Base-by-base conservation (phyloP, 2,888 invertebrate genomes). In the Poecilus cupreus region DNA sequence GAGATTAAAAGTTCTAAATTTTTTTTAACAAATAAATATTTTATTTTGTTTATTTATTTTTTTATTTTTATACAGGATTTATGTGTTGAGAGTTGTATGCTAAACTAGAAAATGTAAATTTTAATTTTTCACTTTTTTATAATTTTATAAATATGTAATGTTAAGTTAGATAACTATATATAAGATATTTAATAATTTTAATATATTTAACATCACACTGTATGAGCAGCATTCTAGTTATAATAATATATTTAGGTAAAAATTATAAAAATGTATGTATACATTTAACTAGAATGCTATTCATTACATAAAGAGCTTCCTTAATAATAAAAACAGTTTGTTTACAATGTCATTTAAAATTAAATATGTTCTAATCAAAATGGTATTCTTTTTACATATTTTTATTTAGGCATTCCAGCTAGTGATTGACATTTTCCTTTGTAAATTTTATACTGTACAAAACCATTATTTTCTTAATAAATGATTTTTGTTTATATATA, bases 391-490 rank as follows among this genome's bases (percentile, higher is more conserved):
- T 74, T 75, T 24, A 24, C 32, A 75, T 75, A 26, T 46, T 18
- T 32, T 32, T 49, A 24, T 70, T 64, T 64, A 81, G 60, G 75
- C 81, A 81, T 81, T 81, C 81, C 81, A 81, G 16, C 24, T 43
- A 16, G 26, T n/a, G 11, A 70, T 68, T 37, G 32, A 68, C 16
- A 37, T 37, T 60, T 68, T 32, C 64, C 74, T 81, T 60, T 80
- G 83, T 82, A 83, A 83, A 83, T 83, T 83, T 83, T 82, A 82
- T 83, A 83, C 81, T 83, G 83, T 83, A 83, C 83, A 83, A 81
- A 83, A 80, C 57, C 60, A 82, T 83, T 83, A 81, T 81, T 83
- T 83, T 78, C 81, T 74, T 75, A 80, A 81, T 81, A 81, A 81
- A 75, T 75, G 26, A 60, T 74, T 74, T 81, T 74, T 81, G 26